Evolutionary conservation across 92 coral and sea anemone species (phyloP).

Genomic region (Phenganax subtilis): DNA sequence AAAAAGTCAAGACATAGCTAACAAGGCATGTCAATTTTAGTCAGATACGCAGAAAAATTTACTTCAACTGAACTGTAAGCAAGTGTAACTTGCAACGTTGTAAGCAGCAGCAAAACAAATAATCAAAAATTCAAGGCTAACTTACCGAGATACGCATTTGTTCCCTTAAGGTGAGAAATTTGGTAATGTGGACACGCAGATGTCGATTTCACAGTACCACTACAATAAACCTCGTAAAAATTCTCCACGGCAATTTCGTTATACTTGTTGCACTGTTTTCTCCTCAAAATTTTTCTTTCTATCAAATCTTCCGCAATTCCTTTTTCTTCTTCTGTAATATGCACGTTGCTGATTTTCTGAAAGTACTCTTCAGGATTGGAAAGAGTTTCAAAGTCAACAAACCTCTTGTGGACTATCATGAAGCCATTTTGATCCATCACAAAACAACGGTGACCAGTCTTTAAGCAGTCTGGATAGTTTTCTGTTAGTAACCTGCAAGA

Average conservation of each 20-base stretch:
- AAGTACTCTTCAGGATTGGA: neutral
- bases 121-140: neutral
- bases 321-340: constrained; percentile 56
- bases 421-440: constrained; percentile 59
- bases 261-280: constrained; percentile 58
- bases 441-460: constrained; percentile 45
- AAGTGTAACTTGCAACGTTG: no score
- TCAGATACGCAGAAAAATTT: no score
- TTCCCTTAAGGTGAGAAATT: constrained; percentile 29
- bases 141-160: constrained; percentile 49
- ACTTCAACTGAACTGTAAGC: no score
- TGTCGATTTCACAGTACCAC: constrained; percentile 25
- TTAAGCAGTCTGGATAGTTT: constrained; percentile 49
- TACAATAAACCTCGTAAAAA: constrained; percentile 63
- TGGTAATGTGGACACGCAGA: constrained; percentile 44
- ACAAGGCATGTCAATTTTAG: no score
- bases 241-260: constrained; percentile 48
- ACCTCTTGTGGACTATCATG: constrained; percentile 63
- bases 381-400: constrained; percentile 46
- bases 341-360: constrained; percentile 35
- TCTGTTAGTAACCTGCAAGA: constrained; percentile 46
- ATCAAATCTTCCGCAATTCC: constrained; percentile 56
- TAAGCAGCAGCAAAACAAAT: neutral
- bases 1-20: no score
- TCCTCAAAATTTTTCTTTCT: constrained; percentile 45